phyloP scores from a whole-genome alignment of 2,888 invertebrate species.

The Saturnia pavonia region DNA sequence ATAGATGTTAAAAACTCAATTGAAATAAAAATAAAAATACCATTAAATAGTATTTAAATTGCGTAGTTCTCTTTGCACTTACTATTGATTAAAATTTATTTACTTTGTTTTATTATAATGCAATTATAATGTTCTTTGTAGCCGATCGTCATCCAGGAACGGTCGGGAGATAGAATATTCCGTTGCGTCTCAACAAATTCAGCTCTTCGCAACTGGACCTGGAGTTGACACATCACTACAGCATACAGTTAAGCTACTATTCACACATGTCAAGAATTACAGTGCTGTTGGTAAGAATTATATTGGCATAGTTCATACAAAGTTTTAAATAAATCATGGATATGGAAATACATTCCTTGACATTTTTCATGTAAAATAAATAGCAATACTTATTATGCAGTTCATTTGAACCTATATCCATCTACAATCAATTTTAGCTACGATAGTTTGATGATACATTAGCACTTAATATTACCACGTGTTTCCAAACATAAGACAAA shows the following conservation, averaged over 20 bases:
- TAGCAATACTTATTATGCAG: too few species aligned
- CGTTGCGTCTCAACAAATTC: conserved; percentile 82
- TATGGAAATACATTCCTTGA: neutral
- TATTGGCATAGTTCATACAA: neutral
- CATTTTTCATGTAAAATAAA: neutral
- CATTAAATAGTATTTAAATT: neutral
- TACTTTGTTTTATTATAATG: conserved; percentile 25
- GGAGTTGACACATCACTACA: conserved; percentile 62
- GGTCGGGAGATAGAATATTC: conserved; percentile 86
- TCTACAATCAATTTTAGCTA: too few species aligned
- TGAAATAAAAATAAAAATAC: neutral
- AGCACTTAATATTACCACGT: too few species aligned
- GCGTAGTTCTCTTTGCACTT: too few species aligned
- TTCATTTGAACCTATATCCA: too few species aligned
- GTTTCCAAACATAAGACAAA: too few species aligned
- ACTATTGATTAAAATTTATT: too few species aligned
- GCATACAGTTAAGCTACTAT: conserved; percentile 62
- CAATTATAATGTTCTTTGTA: conserved; percentile 42
- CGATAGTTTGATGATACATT: too few species aligned
- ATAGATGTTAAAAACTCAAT: neutral
- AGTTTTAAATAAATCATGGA: neutral
- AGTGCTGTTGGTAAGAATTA: conserved; percentile 63
- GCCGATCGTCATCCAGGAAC: conserved; percentile 75
- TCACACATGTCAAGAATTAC: conserved; percentile 66
- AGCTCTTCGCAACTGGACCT: conserved; percentile 54